phyloP scores from a whole-genome alignment of 2,113 vertebrate genomes.

The Nesogale talazaci region DNA sequence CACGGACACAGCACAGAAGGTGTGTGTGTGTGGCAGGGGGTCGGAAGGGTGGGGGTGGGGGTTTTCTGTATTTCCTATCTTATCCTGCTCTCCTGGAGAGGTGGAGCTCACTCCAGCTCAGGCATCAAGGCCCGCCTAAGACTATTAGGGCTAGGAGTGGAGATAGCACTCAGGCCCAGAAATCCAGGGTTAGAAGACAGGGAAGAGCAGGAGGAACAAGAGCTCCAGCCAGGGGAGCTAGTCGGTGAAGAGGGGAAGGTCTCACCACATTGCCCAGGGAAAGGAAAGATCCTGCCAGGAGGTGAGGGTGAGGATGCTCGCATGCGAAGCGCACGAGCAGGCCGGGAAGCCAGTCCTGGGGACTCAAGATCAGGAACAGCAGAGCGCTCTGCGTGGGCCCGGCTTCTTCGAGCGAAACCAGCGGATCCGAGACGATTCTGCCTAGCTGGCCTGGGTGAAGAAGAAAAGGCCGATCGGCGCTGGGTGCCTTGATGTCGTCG shows the following conservation, averaged over 20 bases:
- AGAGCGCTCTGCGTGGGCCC: neutral
- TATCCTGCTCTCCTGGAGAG: neutral
- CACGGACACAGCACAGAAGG: neutral
- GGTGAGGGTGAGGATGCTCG: conserved; percentile 67
- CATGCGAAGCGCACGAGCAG: conserved; percentile 48
- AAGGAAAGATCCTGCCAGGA: conserved; percentile 5
- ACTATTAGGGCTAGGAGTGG: neutral
- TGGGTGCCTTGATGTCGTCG: neutral
- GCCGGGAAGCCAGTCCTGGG: neutral
- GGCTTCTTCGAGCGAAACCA: accelerated
- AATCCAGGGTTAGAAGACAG: neutral
- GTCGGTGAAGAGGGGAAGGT: neutral
- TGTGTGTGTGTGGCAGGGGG: no score
- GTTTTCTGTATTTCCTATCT: neutral
- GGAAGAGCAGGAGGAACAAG: no score
- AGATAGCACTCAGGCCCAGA: neutral
- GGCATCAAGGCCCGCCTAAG: conserved; percentile 14
- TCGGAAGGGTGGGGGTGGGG: no score
- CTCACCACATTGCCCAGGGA: accelerated
- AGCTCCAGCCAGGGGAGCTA: neutral
- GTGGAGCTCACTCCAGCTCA: neutral
- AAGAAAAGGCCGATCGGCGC: neutral
- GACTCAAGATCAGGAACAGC: neutral
- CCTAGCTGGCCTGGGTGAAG: neutral
- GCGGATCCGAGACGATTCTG: neutral